phyloP scores from a whole-genome alignment of 2,888 invertebrate species.

The Agrochola lychnidis region DNA sequence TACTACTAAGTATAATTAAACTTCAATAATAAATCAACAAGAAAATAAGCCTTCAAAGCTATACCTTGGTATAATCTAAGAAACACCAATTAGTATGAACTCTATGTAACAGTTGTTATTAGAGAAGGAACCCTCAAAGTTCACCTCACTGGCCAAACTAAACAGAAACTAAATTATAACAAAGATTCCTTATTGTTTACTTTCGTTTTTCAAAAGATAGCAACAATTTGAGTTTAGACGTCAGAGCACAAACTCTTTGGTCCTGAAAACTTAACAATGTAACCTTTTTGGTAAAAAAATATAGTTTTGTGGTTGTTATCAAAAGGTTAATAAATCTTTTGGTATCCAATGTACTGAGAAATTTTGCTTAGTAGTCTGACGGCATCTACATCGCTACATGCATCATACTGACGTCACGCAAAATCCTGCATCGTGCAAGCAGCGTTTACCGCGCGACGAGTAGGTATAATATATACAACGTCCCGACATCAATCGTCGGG shows the following conservation, averaged over 20 bases:
- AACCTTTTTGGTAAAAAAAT: constrained; percentile 9
- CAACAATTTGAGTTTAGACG: constrained; percentile 12
- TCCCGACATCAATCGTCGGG: no score
- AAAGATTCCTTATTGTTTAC: constrained; percentile 48
- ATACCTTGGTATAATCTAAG: constrained; percentile 1
- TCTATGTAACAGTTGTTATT: constrained; percentile 33
- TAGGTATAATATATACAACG: no score
- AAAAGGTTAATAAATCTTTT: background rate
- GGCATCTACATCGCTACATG: no score
- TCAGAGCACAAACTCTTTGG: constrained; percentile 47
- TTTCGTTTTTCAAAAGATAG: constrained; percentile 31
- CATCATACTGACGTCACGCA: no score
- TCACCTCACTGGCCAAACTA: constrained; percentile 61
- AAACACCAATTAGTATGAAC: constrained; percentile 14
- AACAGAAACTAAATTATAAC: constrained; percentile 59
- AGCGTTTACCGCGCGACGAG: no score
- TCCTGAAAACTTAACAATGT: constrained; percentile 34
- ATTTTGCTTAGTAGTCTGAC: background rate
- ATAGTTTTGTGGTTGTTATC: background rate
- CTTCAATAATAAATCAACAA: no score
- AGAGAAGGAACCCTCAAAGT: constrained; percentile 41
- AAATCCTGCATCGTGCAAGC: no score
- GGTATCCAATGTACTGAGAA: background rate
- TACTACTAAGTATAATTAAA: no score
- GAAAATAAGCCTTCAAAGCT: background rate